A percentile compares a stretch with the other conserved stretches of the same genome.
Conservation (phyloP, 2,888 invertebrate species). For the Tachystola acroxantha region DNA sequence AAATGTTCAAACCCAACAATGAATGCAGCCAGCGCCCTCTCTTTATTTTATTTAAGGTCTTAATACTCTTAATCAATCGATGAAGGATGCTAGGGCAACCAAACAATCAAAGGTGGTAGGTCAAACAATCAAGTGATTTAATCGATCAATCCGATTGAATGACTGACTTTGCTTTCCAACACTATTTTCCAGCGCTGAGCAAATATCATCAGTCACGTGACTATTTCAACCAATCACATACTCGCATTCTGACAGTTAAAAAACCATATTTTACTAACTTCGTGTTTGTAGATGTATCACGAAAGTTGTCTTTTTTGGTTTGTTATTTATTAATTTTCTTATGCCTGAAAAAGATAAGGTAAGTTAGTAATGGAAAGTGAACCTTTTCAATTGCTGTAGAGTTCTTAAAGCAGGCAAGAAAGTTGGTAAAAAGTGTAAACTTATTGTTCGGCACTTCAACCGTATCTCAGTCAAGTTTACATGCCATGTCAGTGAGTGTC, state of each 20-base stretch:
- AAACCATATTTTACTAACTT: constrained; percentile 50
- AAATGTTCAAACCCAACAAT: too few species aligned
- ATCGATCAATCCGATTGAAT: too few species aligned
- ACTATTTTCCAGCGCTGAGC: background rate
- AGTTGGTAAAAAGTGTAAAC: constrained; percentile 25
- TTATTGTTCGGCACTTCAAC: constrained; percentile 47
- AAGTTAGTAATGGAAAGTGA: constrained; percentile 28
- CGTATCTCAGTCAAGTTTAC: constrained; percentile 17
- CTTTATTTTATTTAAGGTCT: too few species aligned
- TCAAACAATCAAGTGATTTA: too few species aligned
- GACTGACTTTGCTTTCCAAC: too few species aligned
- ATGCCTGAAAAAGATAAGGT: constrained; percentile 59
- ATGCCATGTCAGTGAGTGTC: constrained; percentile 68
- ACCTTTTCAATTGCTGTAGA: background rate
- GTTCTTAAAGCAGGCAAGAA: constrained; percentile 11
- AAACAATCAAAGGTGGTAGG: too few species aligned
- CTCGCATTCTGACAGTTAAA: constrained; percentile 34
- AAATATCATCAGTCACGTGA: constrained; percentile 17
- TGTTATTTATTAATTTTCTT: constrained; percentile 48
- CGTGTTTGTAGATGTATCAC: constrained; percentile 36
- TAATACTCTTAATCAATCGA: too few species aligned
- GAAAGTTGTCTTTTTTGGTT: constrained; percentile 48
- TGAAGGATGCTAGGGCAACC: too few species aligned
- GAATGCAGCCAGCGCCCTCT: too few species aligned
- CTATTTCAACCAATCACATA: constrained; percentile 25